Percentiles rank a stretch among this genome's conserved stretches.
Conservation (phyloP, 2,797 vertebrate genomes). For the Peromyscus attwateri region DNA sequence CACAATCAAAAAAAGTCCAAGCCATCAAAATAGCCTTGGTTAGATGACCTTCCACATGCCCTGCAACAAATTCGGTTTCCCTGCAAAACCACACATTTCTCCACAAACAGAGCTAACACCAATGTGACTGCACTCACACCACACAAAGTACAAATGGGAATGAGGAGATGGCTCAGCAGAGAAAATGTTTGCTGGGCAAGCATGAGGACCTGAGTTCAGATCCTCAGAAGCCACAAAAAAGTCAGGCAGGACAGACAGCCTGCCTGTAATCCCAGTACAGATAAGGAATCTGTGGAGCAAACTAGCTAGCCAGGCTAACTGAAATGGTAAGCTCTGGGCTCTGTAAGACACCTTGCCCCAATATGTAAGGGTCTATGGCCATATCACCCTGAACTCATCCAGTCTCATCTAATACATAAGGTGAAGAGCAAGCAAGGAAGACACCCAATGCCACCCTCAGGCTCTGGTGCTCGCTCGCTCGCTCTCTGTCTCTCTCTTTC, state of each 20-base stretch:
- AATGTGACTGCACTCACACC: neutral
- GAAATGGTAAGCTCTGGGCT: neutral
- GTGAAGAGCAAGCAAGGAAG: neutral
- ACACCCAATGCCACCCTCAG: neutral
- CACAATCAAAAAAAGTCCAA: neutral
- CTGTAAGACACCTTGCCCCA: neutral
- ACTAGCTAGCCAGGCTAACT: neutral
- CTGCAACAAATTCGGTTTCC: neutral
- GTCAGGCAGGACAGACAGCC: neutral
- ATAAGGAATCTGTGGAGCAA: neutral
- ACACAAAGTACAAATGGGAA: neutral
- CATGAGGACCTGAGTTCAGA: neutral
- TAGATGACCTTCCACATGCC: neutral
- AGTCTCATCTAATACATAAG: neutral
- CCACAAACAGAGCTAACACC: neutral
- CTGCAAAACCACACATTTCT: neutral
- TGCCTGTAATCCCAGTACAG: neutral
- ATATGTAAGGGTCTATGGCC: neutral
- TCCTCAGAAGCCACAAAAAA: neutral
- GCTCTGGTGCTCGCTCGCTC: neutral
- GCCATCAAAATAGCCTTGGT: neutral
- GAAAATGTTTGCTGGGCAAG: neutral
- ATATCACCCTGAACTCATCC: neutral
- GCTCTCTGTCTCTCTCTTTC: too few relatives aligned
- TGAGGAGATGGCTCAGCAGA: neutral